phyloP scores from a whole-genome alignment of 1,140 invertebrate genomes.

The Orius laevigatus region DNA sequence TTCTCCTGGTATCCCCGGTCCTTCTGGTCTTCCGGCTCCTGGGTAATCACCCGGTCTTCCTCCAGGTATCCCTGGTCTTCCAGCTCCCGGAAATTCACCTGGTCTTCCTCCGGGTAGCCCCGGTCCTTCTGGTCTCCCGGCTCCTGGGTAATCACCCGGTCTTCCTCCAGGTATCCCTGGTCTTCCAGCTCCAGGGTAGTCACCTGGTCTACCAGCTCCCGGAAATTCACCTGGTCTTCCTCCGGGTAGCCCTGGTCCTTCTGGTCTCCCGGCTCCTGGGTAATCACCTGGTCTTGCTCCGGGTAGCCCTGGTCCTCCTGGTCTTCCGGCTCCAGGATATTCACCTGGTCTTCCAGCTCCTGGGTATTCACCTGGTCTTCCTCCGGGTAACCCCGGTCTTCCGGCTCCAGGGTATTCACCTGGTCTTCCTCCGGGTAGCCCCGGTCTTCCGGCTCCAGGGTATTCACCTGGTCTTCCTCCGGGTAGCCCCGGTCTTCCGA shows the following conservation, averaged over 20 bases:
- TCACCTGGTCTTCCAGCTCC: slow-evolving; percentile 15
- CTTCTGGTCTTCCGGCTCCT: slow-evolving; percentile 12
- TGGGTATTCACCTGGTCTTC: slow-evolving; percentile 12
- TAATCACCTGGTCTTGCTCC: slow-evolving; percentile 15
- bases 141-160: slow-evolving; percentile 13
- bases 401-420: slow-evolving; percentile 13
- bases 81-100: slow-evolving; percentile 9
- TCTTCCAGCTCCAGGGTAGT: slow-evolving; percentile 15
- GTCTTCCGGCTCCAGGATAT: slow-evolving; percentile 11
- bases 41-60: slow-evolving; percentile 9
- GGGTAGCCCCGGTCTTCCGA: slow-evolving; percentile 11
- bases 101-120: slow-evolving; percentile 6
- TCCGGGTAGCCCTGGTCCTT: slow-evolving; percentile 11
- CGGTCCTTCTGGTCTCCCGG: not conserved
- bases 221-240: slow-evolving; percentile 13
- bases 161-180: slow-evolving; percentile 12
- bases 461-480: slow-evolving; percentile 16
- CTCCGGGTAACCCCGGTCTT: slow-evolving; percentile 4
- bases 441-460: slow-evolving; percentile 10
- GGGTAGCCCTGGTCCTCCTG: slow-evolving; percentile 8
- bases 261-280: slow-evolving; percentile 13
- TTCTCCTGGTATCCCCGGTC: slow-evolving; percentile 5
- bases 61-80: slow-evolving; percentile 10
- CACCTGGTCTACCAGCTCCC: slow-evolving; percentile 12
- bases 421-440: slow-evolving; percentile 12